These are phyloP conservation scores for Panulirus ornatus DNA, from an alignment of 1,140 invertebrate genomes.

Conservation along the genomic window DNA sequence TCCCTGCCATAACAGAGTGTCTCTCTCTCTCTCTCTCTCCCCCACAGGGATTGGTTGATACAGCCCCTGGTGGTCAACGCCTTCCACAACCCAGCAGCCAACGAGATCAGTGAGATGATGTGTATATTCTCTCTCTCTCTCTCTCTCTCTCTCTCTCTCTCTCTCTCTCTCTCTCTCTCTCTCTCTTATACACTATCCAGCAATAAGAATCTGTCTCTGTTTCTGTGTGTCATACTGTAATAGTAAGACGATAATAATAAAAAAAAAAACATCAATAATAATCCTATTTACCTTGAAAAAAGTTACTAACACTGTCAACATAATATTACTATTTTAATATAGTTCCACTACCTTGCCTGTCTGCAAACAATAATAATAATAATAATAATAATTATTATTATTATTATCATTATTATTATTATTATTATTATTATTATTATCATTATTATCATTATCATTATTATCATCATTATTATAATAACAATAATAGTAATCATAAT, in stretches of 20 bases:
- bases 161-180: neutral
- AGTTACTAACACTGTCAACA: no score
- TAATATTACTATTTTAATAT: no score
- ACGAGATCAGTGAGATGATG: constrained; percentile 82
- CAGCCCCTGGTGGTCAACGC: constrained; percentile 81
- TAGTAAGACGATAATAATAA: no score
- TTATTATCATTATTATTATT: constrained; percentile 21
- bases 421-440: neutral
- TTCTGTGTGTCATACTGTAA: no score
- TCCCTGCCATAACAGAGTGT: no score
- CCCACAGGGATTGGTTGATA: constrained; percentile 80
- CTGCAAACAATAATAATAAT: neutral
- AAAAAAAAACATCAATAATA: no score
- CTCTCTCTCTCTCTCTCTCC: no score
- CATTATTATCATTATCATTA: neutral
- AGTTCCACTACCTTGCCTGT: neutral
- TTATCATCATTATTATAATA: no score
- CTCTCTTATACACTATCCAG: neutral
- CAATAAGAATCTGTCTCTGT: neutral
- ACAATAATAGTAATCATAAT: no score
- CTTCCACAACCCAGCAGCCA: constrained; percentile 83
- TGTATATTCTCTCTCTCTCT: neutral
- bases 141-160: neutral
- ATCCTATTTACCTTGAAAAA: no score
- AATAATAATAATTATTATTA: neutral